These are phyloP conservation scores for Sminthurides aquaticus DNA, from an alignment of 2,888 invertebrate genomes.

Conservation along the genomic window DNA sequence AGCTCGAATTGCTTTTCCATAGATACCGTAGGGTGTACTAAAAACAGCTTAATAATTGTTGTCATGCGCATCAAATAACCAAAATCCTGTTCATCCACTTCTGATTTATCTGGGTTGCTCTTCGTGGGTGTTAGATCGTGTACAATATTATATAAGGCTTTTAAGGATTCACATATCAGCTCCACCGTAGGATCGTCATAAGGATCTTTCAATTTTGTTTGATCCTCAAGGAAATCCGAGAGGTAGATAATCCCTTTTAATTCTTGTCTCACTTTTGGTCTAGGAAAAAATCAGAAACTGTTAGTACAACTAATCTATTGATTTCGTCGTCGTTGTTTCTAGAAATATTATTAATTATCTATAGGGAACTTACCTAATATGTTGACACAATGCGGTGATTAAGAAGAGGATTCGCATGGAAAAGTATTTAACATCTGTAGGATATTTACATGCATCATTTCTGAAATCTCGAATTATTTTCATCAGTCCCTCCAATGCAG, in stretches of 20 bases:
- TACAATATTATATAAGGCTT: slow-evolving; percentile 66
- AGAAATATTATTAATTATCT: not conserved
- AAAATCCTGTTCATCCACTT: slow-evolving; percentile 22
- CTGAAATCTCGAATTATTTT: slow-evolving; percentile 64
- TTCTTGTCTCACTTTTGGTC: slow-evolving; percentile 59
- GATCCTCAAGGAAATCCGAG: slow-evolving; percentile 60
- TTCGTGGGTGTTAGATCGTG: slow-evolving; percentile 28
- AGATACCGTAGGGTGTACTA: slow-evolving; percentile 56
- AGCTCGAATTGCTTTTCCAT: slow-evolving; percentile 61
- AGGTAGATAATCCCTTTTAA: slow-evolving; percentile 63
- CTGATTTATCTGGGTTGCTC: not conserved
- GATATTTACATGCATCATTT: slow-evolving; percentile 50
- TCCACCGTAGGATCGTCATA: slow-evolving; percentile 56
- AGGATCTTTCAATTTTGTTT: slow-evolving; percentile 51
- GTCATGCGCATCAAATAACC: slow-evolving; percentile 24
- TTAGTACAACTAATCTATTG: no score
- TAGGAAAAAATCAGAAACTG: slow-evolving; percentile 41
- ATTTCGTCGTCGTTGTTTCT: no score
- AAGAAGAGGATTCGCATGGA: slow-evolving; percentile 84
- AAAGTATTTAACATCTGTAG: slow-evolving; percentile 69
- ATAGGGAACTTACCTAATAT: slow-evolving; percentile 49
- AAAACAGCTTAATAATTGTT: slow-evolving; percentile 31
- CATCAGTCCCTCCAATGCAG: slow-evolving; percentile 63
- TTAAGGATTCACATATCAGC: slow-evolving; percentile 65
- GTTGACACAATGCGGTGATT: slow-evolving; percentile 70